Conservation (phyloP, 2,888 invertebrate species). For the Orchesellides sinensis region DNA sequence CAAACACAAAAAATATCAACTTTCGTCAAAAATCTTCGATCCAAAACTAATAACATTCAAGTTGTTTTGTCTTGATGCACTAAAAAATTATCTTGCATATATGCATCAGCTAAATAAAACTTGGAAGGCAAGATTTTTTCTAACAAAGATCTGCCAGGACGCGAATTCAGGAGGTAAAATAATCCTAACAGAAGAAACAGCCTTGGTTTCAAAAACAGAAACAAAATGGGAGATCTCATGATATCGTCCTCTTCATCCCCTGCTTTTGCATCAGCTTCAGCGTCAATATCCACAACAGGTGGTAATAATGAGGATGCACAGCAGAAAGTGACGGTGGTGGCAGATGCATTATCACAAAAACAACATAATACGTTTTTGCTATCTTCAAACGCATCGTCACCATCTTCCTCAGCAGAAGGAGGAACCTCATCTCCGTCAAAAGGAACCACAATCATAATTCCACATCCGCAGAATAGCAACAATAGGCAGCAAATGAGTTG, state of each 20-base stretch:
- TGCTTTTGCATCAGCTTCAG: conserved; percentile 24
- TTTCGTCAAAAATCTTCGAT: neutral
- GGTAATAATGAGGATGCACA: conserved; percentile 30
- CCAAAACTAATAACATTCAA: conserved; percentile 1
- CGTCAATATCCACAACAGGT: conserved; percentile 19
- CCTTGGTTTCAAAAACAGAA: conserved; percentile 16
- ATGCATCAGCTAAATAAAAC: conserved; percentile 22
- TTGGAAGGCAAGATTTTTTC: conserved; percentile 54
- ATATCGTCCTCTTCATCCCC: conserved; percentile 36
- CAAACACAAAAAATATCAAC: neutral
- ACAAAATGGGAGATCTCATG: conserved; percentile 62
- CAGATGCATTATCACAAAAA: conserved; percentile 15
- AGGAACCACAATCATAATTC: conserved; percentile 47
- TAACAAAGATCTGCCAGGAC: conserved; percentile 50
- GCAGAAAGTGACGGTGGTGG: conserved; percentile 37
- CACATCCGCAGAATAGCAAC: conserved; percentile 61
- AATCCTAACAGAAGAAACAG: neutral
- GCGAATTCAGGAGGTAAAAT: neutral
- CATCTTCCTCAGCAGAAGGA: conserved; percentile 36
- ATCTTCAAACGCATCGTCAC: conserved; percentile 32
- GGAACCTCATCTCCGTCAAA: conserved; percentile 43
- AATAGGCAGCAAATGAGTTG: conserved; percentile 60
- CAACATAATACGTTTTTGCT: conserved; percentile 9
- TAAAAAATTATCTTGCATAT: too few species aligned
- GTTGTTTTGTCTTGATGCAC: too few species aligned